Evolutionary conservation across 2,888 invertebrate species (phyloP), one percentile per base, ranked within the genome.

Genomic region (Celastrina argiolus): DNA sequence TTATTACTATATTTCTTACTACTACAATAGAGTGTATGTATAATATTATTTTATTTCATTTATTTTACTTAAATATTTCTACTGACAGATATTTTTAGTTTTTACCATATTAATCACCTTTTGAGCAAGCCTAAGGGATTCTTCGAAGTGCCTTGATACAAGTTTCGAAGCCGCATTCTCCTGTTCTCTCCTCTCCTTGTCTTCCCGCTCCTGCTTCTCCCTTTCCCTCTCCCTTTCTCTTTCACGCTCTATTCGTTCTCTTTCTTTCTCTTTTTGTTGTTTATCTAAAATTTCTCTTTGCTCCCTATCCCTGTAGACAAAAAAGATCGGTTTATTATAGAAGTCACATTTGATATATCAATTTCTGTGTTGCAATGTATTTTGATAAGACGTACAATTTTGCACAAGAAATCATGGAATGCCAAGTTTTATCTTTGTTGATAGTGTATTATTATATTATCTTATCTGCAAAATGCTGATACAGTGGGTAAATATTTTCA

Each of bases 121-220:
- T 88, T 95, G 94, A 58, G 95, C 95, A 71, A 94, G 92, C 81
- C 95, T 92, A 70, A 97, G 92, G 72, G 97, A 97, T 91, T 97
- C 97, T 80, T 96, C 96, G 86, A 97, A 97, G 89, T 97, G 97
- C 86, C 97, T 95, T 77, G 96, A 94, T 69, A 97, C 95, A 71
- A 96, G 94, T 82, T 94, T 93, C 74, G 97, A 95, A 66, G 97
- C 95, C 66, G 95, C 95, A 81, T 94, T 92, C 72, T 94, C 94
- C 76, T 92, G 90, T 72, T 93, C 91, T 86, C 95, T 93, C 85
- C 92, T 92, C 76, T 92, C 87, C 75, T 92, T 92, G 71, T 92
- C 92, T 76, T 90, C 90, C 73, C 89, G 79, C 74, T 92, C 90
- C 73, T 92, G 91, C 73, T 93, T 90, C 70, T 92, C 92, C 69